Evolutionary conservation across 2,113 vertebrate species (phyloP), one percentile per base, ranked within the genome.

Genomic region (Gasterosteus nipponicus): DNA sequence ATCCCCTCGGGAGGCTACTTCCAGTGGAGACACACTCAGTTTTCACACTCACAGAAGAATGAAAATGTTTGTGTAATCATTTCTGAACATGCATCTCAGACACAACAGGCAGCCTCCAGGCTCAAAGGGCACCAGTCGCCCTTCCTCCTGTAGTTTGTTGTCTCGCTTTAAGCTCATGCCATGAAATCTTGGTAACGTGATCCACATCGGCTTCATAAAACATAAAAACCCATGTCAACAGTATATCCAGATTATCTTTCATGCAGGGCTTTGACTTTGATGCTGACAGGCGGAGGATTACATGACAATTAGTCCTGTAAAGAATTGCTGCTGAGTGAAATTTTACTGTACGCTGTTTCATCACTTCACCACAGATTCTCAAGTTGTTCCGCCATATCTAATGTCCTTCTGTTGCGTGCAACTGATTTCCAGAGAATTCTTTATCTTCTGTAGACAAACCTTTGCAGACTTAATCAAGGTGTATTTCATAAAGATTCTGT

Each of bases 141-240:
- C 59, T 42, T 54, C 46, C 53, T 82, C 11, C 1, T 38, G 0
- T 3, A 33, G 18, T 53, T 62, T n/a, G 39, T 69, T 29, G 63
- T 41, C 10, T 15, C 46, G 75, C 66, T 84, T 71, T 62, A 70
- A 58, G 49, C 82, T 69, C 53, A 19, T 38, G 58, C 75, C 78
- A 35, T 91, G 84, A 91, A 91, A 92, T 89, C 81, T 26, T 65
- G 7, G 78, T 83, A 88, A 82, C 75, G 12, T 16, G 85, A 91
- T 88, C 85, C 51, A 35, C 64, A 61, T 89, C 54, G 46, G 87
- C 61, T 62, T 72, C 82, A 82, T 87, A 85, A 91, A 92, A 86
- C 60, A 73, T 79, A 58, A 89, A 91, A 89, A 89, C 80, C 70
- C 49, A 35, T 56, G 80, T 77, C 76, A 84, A 75, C 67, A 67